Base-by-base conservation (phyloP, 2,113 vertebrate species). In the Vombatus ursinus region DNA sequence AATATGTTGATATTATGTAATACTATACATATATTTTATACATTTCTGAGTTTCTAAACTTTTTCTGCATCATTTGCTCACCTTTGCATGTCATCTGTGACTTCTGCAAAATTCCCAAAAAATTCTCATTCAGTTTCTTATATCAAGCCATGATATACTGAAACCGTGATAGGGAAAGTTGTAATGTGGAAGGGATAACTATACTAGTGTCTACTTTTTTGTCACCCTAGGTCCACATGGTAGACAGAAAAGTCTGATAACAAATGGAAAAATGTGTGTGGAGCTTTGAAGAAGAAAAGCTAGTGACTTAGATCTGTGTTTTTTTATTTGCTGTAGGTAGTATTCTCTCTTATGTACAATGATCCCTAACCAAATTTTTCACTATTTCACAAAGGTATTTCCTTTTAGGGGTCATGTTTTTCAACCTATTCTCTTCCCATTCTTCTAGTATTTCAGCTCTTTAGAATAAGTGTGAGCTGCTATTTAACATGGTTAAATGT, bases 381-480 rank as follows among this genome's bases (percentile, higher is more conserved):
- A 24, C 25, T 50, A 44, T 24, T 91, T 92, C 52, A 47, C 8
- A 52, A 96, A 92, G 48, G 49, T 16, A 24, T 48, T 25, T 14
- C 26, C 2, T 26, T 2, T 52, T 28, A 0, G 68, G n/a, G 19
- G n/a, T 22, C 37, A 0, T 0, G 10, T 50, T 24, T 92, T 10
- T 48, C 89, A 1, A 0, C 25, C 0, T 0, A 51, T 28, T 49
- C n/a, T 22, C 50, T 90, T 57, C 25, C 11, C 31, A 5, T 3
- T 11, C 24, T 49, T 23, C n/a, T 49, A 3, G 0, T 10, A 91
- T 19, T 22, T n/a, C 52, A 6, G n/a, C 19, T 19, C 90, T 8
- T 52, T 12, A 51, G 31, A n/a, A n/a, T 51, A 91, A 22, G 28
- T 52, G 31, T 52, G 31, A 91, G 90, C 28, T 52, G 31, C 50